Conservation (phyloP, 2,113 vertebrate genomes). For the Parus major region DNA sequence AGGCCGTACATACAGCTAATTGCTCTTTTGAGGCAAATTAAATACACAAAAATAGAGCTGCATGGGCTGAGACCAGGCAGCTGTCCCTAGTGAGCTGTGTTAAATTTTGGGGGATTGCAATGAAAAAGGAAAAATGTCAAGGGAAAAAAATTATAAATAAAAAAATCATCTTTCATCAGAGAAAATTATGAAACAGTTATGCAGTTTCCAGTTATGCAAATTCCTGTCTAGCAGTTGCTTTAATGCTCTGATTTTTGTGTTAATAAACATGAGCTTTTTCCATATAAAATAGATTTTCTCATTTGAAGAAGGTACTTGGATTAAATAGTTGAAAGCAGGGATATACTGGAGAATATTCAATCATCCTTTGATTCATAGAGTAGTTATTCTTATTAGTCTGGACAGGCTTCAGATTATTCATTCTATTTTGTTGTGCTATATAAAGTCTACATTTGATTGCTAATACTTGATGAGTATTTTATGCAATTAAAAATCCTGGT, state of each 20-base stretch:
- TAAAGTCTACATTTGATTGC: not conserved
- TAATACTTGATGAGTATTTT: not conserved
- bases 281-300: not conserved
- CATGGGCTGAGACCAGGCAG: not conserved
- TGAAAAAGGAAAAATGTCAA: not conserved
- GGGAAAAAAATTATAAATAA: not conserved
- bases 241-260: conserved; percentile 12
- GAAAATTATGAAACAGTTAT: not conserved
- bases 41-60: not conserved
- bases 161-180: not conserved
- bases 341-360: conserved; percentile 11
- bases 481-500: not conserved
- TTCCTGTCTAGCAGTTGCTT: not conserved
- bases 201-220: conserved; percentile 14
- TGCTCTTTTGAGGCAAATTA: conserved; percentile 41
- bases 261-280: conserved; percentile 11
- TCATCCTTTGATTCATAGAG: not conserved
- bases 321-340: conserved; percentile 12
- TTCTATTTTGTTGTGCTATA: not conserved
- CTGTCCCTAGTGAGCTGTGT: not conserved
- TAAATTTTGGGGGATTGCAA: not conserved
- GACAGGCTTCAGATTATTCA: not conserved
- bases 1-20: not conserved
- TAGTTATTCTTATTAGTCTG: conserved; percentile 33
- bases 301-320: conserved; percentile 19